Conservation (phyloP, 1,140 invertebrate genomes). For the Drosophila willistoni region DNA sequence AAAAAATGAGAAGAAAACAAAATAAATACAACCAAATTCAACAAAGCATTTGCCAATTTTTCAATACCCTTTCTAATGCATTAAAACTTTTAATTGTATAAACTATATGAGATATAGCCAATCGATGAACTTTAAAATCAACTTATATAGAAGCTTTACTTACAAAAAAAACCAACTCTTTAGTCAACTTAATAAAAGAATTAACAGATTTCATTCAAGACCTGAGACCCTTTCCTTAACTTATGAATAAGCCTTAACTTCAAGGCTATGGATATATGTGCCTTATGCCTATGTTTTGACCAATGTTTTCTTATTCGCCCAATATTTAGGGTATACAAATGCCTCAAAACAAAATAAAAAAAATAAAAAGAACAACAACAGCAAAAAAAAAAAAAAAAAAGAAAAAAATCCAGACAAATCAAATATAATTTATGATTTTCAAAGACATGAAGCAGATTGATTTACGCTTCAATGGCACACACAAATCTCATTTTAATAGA, state of each 20-base stretch:
- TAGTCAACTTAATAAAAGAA: no score
- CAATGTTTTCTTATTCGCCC: no score
- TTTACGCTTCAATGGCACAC: slow-evolving; percentile 76
- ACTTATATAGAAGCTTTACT: no score
- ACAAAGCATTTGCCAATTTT: not conserved
- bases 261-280: no score
- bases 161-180: no score
- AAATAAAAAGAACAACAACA: slow-evolving; percentile 33
- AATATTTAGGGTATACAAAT: not conserved
- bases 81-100: no score
- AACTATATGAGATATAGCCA: no score
- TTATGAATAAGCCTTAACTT: no score
- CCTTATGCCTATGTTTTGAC: no score
- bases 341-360: slow-evolving; percentile 30
- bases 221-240: no score
- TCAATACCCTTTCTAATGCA: not conserved
- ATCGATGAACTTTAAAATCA: no score
- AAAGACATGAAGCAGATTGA: slow-evolving; percentile 66
- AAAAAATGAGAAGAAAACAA: slow-evolving; percentile 46
- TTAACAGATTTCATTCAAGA: no score
- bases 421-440: slow-evolving; percentile 69
- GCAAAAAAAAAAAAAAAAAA: slow-evolving; percentile 39
- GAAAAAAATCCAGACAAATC: slow-evolving; percentile 36
- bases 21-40: slow-evolving; percentile 5
- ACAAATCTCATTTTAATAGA: slow-evolving; percentile 80